These are phyloP conservation scores for Nothoprocta perdicaria DNA, from an alignment of 2,113 vertebrate genomes.

Conservation along the genomic window DNA sequence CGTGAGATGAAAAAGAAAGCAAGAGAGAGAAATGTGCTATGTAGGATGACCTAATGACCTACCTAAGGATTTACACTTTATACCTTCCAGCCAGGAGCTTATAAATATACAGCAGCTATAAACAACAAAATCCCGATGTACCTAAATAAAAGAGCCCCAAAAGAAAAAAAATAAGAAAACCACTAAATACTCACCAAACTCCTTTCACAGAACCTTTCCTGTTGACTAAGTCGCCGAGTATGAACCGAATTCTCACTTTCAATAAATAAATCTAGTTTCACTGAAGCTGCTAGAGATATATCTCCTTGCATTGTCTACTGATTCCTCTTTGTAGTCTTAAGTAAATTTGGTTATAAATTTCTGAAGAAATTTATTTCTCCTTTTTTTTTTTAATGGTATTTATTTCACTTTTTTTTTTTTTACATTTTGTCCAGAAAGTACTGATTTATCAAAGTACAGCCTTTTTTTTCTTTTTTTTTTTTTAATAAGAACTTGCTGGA, in stretches of 20 bases:
- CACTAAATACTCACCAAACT: neutral
- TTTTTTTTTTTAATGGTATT: too few relatives aligned
- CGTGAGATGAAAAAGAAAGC: neutral
- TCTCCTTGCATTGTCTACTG: neutral
- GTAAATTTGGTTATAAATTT: neutral
- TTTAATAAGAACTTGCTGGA: neutral
- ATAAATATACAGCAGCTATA: slow-evolving; percentile 8
- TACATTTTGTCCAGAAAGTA: neutral
- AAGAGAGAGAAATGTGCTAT: neutral
- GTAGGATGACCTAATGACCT: neutral
- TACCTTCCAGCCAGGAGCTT: neutral
- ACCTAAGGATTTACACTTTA: slow-evolving; percentile 6
- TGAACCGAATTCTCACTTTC: neutral
- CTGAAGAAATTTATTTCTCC: neutral
- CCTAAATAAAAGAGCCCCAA: neutral
- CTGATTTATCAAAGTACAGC: neutral
- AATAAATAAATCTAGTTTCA: neutral
- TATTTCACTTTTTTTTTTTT: too few relatives aligned
- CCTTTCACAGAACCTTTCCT: neutral
- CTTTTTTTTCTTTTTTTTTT: too few relatives aligned
- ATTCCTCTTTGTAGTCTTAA: neutral
- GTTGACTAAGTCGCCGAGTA: neutral
- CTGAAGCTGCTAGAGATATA: neutral
- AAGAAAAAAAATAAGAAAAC: neutral
- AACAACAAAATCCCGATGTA: neutral